Evolutionary conservation across 2,113 vertebrate genomes (phyloP).

Genomic region (Mionectes macconnelli): DNA sequence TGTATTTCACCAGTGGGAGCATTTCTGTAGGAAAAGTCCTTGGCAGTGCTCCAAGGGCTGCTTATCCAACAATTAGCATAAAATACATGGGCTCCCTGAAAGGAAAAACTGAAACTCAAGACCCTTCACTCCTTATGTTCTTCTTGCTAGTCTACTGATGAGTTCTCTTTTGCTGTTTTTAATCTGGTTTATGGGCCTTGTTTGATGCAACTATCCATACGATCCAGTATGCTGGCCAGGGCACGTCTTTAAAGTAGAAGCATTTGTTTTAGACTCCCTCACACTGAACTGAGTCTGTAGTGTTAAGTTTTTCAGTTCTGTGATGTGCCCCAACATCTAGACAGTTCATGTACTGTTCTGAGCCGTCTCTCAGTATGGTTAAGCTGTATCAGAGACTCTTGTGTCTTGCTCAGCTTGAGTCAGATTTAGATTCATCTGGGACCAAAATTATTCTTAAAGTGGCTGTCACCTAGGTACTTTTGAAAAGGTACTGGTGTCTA

Average conservation of each 20-base stretch:
- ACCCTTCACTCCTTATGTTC: neutral
- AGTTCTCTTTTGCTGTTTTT: neutral
- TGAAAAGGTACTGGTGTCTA: neutral
- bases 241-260: neutral
- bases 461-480: neutral
- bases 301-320: neutral
- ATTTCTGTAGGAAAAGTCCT: neutral
- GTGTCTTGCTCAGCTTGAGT: neutral
- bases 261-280: neutral
- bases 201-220: neutral
- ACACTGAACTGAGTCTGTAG: neutral
- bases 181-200: neutral
- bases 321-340: neutral
- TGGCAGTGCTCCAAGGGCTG: neutral
- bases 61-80: neutral
- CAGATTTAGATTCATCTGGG: neutral
- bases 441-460: neutral
- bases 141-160: neutral
- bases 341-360: neutral
- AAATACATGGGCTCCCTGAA: neutral
- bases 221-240: neutral
- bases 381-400: neutral
- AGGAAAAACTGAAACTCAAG: neutral
- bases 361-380: neutral
- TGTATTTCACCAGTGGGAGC: neutral